Conservation (phyloP, 2,888 invertebrate species). For the Enchytraeus crypticus region DNA sequence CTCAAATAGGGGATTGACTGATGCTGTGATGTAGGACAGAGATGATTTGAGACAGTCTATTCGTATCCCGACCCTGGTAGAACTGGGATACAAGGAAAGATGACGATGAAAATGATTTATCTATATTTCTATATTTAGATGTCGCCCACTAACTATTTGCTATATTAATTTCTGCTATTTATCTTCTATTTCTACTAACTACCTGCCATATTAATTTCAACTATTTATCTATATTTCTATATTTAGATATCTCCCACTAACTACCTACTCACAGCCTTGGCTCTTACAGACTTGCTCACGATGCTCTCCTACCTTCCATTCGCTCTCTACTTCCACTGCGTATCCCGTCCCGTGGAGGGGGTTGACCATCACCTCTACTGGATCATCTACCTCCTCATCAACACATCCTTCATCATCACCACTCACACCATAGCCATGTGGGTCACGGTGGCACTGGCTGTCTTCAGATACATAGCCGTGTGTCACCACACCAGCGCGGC, state of each 20-base stretch:
- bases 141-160: too few relatives aligned
- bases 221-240: too few relatives aligned
- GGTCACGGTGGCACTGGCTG: constrained; percentile 80
- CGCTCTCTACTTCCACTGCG: constrained; percentile 22
- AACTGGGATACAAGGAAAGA: too few relatives aligned
- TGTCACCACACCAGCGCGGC: constrained; percentile 39
- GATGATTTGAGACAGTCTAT: too few relatives aligned
- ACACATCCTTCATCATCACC: constrained; percentile 42
- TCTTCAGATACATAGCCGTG: constrained; percentile 68
- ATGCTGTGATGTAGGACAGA: too few relatives aligned
- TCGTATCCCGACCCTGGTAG: too few relatives aligned
- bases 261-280: constrained; percentile 72
- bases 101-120: too few relatives aligned
- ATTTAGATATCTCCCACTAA: constrained; percentile 81
- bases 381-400: constrained; percentile 38
- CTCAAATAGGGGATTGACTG: too few relatives aligned
- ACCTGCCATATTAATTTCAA: too few relatives aligned
- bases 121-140: too few relatives aligned
- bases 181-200: too few relatives aligned
- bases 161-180: too few relatives aligned
- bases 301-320: constrained; percentile 72
- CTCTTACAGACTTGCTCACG: constrained; percentile 80
- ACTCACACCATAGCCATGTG: constrained; percentile 81
- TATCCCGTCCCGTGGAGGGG: constrained; percentile 10
- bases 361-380: constrained; percentile 30